Percentiles rank a stretch among this genome's conserved stretches.
Evolutionary conservation across 2,113 vertebrate genomes (phyloP).

Genomic region (Tupaia chinensis): DNA sequence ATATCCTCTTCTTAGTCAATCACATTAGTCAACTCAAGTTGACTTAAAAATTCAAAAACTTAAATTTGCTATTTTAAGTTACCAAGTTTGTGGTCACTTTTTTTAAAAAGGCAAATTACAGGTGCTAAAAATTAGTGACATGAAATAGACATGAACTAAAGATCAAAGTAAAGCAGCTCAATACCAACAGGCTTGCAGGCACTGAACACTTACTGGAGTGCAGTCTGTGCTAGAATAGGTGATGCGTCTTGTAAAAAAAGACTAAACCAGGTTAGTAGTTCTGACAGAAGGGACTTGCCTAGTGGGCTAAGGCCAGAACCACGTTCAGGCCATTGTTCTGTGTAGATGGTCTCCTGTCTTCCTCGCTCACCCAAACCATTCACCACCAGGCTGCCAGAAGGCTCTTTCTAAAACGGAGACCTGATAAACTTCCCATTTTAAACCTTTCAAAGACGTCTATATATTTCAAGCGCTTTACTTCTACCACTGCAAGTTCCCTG

Average conservation of each 20-base stretch:
- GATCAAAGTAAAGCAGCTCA: background rate
- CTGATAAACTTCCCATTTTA: background rate
- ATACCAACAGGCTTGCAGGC: background rate
- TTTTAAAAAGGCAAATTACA: background rate
- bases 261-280: background rate
- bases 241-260: background rate
- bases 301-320: background rate
- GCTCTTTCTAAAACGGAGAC: background rate
- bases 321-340: background rate
- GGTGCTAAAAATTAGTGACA: background rate
- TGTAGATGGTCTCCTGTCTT: rapidly evolving
- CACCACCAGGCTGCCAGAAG: background rate
- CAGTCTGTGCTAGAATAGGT: background rate
- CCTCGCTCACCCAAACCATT: background rate
- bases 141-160: background rate
- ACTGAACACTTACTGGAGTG: background rate
- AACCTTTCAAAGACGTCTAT: background rate
- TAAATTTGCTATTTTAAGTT: background rate
- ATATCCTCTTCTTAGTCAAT: background rate
- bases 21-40: background rate
- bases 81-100: background rate
- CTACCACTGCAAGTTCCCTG: background rate
- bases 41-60: background rate
- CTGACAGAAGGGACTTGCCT: too few species aligned
- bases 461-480: background rate